A percentile compares a stretch with the other conserved stretches of the same genome.
Evolutionary conservation across 2,797 vertebrate genomes (phyloP).

Genomic region (Cyprinodon diabolis): DNA sequence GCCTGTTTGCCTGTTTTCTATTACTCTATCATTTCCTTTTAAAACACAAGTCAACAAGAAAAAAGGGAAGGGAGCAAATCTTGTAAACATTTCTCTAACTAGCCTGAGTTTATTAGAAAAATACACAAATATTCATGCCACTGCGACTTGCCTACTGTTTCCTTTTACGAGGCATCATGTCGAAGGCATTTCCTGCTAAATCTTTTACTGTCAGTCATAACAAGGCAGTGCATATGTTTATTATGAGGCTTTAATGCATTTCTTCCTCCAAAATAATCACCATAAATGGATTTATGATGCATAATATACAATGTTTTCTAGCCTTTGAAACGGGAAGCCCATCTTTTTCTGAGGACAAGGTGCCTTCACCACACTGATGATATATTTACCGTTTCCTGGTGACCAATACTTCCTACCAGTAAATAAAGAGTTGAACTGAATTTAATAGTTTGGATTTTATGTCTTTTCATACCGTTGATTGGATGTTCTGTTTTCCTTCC

Average conservation of each 20-base stretch:
- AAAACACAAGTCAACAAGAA: not conserved
- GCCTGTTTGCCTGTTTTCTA: not conserved
- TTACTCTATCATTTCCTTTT: not conserved
- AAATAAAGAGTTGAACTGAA: constrained; percentile 7
- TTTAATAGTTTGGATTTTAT: constrained; percentile 12
- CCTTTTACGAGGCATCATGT: not conserved
- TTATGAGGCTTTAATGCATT: not conserved
- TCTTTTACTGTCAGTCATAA: not conserved
- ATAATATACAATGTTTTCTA: not conserved
- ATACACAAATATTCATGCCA: not conserved
- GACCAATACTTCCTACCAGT: not conserved
- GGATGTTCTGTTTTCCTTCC: constrained; percentile 10
- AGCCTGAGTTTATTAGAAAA: not conserved
- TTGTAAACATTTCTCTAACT: not conserved
- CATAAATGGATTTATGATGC: not conserved
- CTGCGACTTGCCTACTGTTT: not conserved
- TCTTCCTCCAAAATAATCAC: not conserved
- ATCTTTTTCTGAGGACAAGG: not conserved
- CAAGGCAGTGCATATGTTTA: not conserved
- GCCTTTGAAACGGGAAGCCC: not conserved
- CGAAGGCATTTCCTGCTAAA: not conserved
- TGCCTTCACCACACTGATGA: not conserved
- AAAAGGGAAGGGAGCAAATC: not conserved
- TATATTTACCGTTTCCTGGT: not conserved
- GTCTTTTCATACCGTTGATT: constrained; percentile 3